Evolutionary conservation across 2,797 vertebrate species (phyloP), one percentile per base, ranked within the genome.

Genomic region (Capromys pilorides): DNA sequence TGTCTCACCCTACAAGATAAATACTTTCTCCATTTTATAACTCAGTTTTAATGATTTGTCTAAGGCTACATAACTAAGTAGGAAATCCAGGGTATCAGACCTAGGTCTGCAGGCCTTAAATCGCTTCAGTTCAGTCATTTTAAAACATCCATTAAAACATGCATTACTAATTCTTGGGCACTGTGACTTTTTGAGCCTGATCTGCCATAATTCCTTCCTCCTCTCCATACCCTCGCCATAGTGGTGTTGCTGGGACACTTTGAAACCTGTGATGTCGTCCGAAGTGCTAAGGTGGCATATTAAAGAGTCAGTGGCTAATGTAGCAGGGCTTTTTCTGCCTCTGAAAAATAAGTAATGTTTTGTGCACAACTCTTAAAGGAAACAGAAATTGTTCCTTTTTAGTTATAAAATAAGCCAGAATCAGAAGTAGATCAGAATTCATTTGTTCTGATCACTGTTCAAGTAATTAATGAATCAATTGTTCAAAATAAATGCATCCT

Each of bases 361-460:
- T 95, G 78, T 95, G 24, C 69, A 93, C 22, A 83, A 66, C 66
- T 97, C 39, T 86, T 93, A 94, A 87, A 87, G 93, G 79, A 81
- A 79, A 80, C n/a, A 89, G 18, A 95, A 84, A 28, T 91, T 94
- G 45, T 93, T 96, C 62, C 59, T 24, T 88, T 93, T 96, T 93
- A 64, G 59, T 89, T 95, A 61, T 94, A 81, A 12, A 81, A 19
- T 95, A 82, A 96, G 26, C 54, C 66, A 95, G 71, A 94, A 90
- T 86, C 78, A 93, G 86, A 96, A 96, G 31, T 82, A 96, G 80
- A 94, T 89, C 75, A 95, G 80, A 92, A 94, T 91, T 94, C 49
- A 67, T 93, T 96, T 96, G 49, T 83, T 93, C 22, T 95, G 78
- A 90, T 96, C 45, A 95, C 36, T 28, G 54, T 21, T 96, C 94